Percentiles rank a stretch among this genome's conserved stretches.
These are phyloP conservation scores for Ploceus nigricollis DNA, from an alignment of 2,113 vertebrate genomes.

Conservation along the genomic window DNA sequence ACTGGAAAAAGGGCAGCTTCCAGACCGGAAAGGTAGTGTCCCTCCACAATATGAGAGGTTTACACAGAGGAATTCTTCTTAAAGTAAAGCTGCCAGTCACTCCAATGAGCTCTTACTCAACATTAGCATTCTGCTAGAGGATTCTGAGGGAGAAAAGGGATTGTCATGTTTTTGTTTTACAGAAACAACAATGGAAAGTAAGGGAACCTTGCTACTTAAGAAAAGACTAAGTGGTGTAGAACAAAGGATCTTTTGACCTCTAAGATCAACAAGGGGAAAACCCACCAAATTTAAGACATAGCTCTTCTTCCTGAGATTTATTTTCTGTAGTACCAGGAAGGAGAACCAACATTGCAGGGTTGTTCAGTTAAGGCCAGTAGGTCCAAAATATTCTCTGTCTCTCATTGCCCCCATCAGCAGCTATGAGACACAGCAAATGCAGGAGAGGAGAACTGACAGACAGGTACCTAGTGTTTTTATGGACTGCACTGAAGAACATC, in stretches of 20 bases:
- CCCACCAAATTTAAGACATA: not conserved
- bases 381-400: not conserved
- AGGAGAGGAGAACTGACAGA: not conserved
- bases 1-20: not conserved
- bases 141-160: not conserved
- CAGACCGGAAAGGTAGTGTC: not conserved
- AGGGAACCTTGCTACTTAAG: not conserved
- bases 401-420: not conserved
- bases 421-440: not conserved
- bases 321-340: not conserved
- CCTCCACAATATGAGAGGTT: not conserved
- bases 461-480: not conserved
- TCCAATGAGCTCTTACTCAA: not conserved
- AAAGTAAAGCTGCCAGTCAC: not conserved
- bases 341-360: fast-evolving
- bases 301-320: not conserved
- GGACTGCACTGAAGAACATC: not conserved
- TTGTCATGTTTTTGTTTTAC: not conserved
- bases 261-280: not conserved
- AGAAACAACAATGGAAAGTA: not conserved
- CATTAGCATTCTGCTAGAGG: not conserved
- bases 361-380: not conserved
- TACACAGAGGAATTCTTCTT: not conserved
- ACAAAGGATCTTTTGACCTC: not conserved
- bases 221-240: not conserved